Base-by-base conservation (phyloP, 2,113 vertebrate species). In the Miniopterus natalensis region DNA sequence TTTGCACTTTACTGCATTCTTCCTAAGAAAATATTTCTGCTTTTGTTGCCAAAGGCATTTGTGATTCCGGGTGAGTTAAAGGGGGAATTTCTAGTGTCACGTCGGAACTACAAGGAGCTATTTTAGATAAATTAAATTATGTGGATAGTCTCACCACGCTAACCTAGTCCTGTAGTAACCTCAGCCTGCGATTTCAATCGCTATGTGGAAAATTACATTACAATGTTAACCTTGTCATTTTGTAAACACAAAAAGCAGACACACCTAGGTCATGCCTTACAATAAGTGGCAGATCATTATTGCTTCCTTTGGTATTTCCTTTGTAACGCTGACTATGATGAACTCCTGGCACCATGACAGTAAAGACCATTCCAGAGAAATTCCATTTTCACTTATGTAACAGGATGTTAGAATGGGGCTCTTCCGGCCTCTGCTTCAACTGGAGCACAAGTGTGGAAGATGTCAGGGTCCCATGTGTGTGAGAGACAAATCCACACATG, bases 261-360 rank as follows among this genome's bases (percentile, higher is more conserved):
- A 97, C 96, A 87, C 96, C 96, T 95, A 92, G 92, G 92, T 92
- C 79, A 55, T 78, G 90, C 55, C 96, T 96, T 88, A 96, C 96
- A 97, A 95, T 95, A 71, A 96, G 77, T 57, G 84, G 94, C 92
- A 84, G 90, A 93, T 57, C 96, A 93, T 96, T 97, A 98, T 97
- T 98, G 79, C 94, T 97, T 97, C 97, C 97, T 97, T 73, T 91
- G 97, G 91, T 92, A 96, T 97, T 97, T 97, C 96, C 96, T 97
- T 84, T 84, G 90, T 79, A 80, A 66, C 4, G 36, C 55, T 93
- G 85, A 94, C 91, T 95, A 81, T 88, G 85, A 96, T 95, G 94
- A 96, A 94, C 66, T 93, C 83, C 31, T 97, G 97, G 96, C 94
- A 75, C 8, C 0, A 0, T 1, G 92, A 94, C 96, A 86, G 80